Percentiles rank a stretch among this genome's conserved stretches.
Evolutionary conservation across 2,113 vertebrate species (phyloP).

Genomic region (Ictalurus punctatus): DNA sequence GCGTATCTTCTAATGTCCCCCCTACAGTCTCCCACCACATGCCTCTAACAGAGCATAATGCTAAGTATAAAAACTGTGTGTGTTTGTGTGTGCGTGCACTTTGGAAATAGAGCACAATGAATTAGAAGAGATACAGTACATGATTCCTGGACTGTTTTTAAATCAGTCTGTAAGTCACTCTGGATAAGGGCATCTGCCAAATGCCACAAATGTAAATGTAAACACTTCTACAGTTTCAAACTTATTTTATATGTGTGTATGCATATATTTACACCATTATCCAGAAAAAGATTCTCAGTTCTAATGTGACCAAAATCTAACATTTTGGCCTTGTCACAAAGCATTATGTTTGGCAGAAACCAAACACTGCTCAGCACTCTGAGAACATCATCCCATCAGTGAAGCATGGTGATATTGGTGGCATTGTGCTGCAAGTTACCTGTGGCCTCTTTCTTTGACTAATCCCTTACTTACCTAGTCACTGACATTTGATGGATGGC

Average conservation of each 20-base stretch:
- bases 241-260: neutral
- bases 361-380: neutral
- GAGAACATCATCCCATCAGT: neutral
- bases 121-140: neutral
- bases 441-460: neutral
- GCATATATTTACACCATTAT: neutral
- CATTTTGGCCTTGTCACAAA: neutral
- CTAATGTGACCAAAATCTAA: neutral
- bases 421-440: neutral
- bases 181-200: too few relatives aligned
- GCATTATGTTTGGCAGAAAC: neutral
- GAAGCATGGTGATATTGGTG: neutral
- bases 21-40: constrained; percentile 15
- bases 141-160: neutral
- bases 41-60: constrained; percentile 23
- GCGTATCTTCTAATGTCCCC: constrained; percentile 36
- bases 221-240: neutral
- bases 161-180: neutral
- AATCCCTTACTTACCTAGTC: neutral
- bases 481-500: neutral
- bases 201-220: too few relatives aligned
- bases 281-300: neutral
- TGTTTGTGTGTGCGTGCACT: neutral
- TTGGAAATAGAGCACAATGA: neutral
- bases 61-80: constrained; percentile 11